A percentile compares a stretch with the other conserved stretches of the same genome.
These are phyloP conservation scores for Augiades crinisus DNA, from an alignment of 2,888 invertebrate genomes.

Conservation along the genomic window DNA sequence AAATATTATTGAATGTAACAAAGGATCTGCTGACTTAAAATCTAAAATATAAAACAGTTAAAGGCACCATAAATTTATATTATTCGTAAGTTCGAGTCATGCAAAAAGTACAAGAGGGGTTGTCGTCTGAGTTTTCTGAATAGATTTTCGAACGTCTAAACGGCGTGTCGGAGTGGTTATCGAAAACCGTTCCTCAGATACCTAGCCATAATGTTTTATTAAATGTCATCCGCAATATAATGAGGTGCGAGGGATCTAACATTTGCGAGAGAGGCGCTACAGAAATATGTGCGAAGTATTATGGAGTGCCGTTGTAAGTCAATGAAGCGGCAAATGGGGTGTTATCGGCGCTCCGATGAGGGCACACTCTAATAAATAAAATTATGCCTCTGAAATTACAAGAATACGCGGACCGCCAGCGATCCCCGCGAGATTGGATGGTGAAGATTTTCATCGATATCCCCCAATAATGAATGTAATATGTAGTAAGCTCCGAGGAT, in stretches of 20 bases:
- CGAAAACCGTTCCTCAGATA: constrained; percentile 65
- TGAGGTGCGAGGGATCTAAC: constrained; percentile 75
- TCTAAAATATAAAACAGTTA: no score
- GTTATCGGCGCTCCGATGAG: constrained; percentile 66
- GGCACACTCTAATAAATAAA: constrained; percentile 80
- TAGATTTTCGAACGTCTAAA: constrained; percentile 20
- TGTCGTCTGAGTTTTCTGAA: constrained; percentile 24
- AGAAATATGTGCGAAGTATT: constrained; percentile 81
- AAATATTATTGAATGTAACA: no score
- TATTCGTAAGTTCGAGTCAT: neutral
- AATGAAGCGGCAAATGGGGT: constrained; percentile 81
- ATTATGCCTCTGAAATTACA: constrained; percentile 81
- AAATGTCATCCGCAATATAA: constrained; percentile 80
- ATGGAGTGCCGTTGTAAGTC: constrained; percentile 81
- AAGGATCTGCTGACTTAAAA: no score
- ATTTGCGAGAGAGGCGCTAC: constrained; percentile 70
- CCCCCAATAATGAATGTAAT: constrained; percentile 73
- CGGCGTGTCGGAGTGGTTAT: constrained; percentile 49
- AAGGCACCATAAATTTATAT: neutral
- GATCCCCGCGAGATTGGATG: constrained; percentile 75
- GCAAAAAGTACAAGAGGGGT: constrained; percentile 5
- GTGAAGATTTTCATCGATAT: constrained; percentile 73
- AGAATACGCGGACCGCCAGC: constrained; percentile 71
- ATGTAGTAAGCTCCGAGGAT: constrained; percentile 64
- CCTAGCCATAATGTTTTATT: constrained; percentile 74